phyloP scores from a whole-genome alignment of 2,113 vertebrate species.

The Glareola pratincola region DNA sequence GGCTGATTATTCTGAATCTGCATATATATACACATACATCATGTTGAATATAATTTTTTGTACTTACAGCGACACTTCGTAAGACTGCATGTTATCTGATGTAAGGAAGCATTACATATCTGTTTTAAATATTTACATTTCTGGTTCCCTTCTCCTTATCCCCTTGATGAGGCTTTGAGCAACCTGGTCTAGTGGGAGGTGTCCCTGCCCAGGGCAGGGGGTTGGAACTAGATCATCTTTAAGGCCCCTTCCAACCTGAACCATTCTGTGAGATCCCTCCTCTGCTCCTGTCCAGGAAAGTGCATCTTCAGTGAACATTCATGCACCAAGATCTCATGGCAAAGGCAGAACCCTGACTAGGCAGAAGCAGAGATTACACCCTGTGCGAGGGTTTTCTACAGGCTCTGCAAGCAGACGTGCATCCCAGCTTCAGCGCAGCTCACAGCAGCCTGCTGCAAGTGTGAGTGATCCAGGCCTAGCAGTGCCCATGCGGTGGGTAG shows the following conservation, averaged over 20 bases:
- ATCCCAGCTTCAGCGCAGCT: background rate
- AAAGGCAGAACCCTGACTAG: background rate
- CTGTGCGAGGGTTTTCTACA: rapidly evolving
- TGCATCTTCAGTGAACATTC: rapidly evolving
- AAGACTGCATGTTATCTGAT: background rate
- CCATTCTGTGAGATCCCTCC: background rate
- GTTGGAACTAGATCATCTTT: too few species aligned
- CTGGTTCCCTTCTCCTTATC: background rate
- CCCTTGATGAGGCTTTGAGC: background rate
- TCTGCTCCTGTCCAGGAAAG: background rate
- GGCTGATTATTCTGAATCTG: background rate
- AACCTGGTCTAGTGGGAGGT: too few species aligned
- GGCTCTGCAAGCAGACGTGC: background rate
- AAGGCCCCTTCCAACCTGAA: too few species aligned
- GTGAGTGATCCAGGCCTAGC: background rate
- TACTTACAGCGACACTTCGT: background rate
- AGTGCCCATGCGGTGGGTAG: background rate
- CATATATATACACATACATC: background rate
- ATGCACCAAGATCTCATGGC: background rate
- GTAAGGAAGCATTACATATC: background rate
- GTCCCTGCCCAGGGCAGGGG: too few species aligned
- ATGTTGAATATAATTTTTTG: background rate
- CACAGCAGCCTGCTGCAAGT: background rate
- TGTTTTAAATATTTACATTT: background rate
- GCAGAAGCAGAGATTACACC: background rate